Conservation (phyloP, 2,797 vertebrate genomes). For the Microctenopoma stevenorrisi region DNA sequence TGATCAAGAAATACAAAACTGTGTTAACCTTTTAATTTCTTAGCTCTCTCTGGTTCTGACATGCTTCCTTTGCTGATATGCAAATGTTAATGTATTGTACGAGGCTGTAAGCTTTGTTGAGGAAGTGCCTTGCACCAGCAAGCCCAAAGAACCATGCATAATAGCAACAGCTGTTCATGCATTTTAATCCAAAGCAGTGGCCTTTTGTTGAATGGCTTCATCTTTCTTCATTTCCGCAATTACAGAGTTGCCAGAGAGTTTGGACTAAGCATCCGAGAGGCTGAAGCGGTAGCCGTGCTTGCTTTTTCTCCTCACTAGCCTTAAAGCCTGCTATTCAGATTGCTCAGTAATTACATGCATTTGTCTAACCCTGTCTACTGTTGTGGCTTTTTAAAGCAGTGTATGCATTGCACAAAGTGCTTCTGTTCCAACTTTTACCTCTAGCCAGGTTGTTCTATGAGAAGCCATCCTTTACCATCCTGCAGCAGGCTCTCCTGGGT, state of each 20-base stretch:
- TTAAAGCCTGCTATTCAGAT: conserved; percentile 70
- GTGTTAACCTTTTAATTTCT: conserved; percentile 49
- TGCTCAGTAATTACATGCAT: conserved; percentile 80
- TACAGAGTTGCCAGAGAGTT: conserved; percentile 69
- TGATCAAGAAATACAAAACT: conserved; percentile 20
- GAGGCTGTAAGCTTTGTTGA: conserved; percentile 60
- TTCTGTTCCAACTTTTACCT: conserved; percentile 75
- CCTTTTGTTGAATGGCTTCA: conserved; percentile 75
- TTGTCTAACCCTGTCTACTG: conserved; percentile 71
- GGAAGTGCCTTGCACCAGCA: conserved; percentile 61
- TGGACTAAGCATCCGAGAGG: conserved; percentile 64
- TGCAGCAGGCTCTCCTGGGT: conserved; percentile 64
- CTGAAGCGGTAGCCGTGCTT: conserved; percentile 55
- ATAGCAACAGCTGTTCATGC: conserved; percentile 82
- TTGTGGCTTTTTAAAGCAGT: conserved; percentile 49
- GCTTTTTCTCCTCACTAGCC: conserved; percentile 54
- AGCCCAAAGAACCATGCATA: conserved; percentile 68
- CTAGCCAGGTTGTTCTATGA: conserved; percentile 70
- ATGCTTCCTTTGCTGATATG: conserved; percentile 47
- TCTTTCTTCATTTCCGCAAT: conserved; percentile 82
- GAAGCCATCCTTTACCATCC: conserved; percentile 72
- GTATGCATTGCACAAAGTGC: conserved; percentile 69
- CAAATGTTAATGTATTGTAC: conserved; percentile 68
- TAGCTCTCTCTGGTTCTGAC: conserved; percentile 40
- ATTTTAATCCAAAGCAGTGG: conserved; percentile 81